Evolutionary conservation across 2,888 invertebrate genomes (phyloP).

Genomic region (Cremastinae sp.): DNA sequence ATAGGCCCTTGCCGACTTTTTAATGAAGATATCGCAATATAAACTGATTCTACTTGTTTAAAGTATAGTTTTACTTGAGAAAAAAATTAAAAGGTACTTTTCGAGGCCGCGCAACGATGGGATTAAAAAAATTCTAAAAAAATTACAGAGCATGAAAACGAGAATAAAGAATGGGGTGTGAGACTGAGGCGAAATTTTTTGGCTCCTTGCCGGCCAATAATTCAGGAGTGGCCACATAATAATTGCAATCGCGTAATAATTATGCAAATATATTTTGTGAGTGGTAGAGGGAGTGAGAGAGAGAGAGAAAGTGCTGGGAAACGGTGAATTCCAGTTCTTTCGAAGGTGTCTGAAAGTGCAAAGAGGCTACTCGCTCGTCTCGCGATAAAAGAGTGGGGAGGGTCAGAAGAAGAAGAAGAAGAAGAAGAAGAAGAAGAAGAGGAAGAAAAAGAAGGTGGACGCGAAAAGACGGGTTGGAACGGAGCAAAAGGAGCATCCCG

Average conservation of each 20-base stretch:
- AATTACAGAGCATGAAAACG: slow-evolving; percentile 8
- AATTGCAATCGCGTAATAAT: slow-evolving; percentile 72
- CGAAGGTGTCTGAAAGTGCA: slow-evolving; percentile 47
- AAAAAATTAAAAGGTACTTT: too few relatives aligned
- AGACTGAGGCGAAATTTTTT: neutral
- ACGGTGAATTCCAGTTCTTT: slow-evolving; percentile 55
- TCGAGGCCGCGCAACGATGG: too few relatives aligned
- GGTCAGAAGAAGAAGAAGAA: slow-evolving; percentile 50
- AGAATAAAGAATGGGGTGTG: slow-evolving; percentile 8
- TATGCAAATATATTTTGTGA: slow-evolving; percentile 75
- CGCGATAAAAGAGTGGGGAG: slow-evolving; percentile 1
- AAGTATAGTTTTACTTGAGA: too few relatives aligned
- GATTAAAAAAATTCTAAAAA: neutral
- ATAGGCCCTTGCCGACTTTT: too few relatives aligned
- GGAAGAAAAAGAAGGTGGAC: slow-evolving; percentile 64
- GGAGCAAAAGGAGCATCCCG: slow-evolving; percentile 73
- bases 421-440: slow-evolving; percentile 59
- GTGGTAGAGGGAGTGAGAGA: slow-evolving; percentile 40
- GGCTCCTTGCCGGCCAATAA: slow-evolving; percentile 39
- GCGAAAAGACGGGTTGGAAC: slow-evolving; percentile 68
- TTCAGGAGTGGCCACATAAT: slow-evolving; percentile 37
- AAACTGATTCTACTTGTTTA: too few relatives aligned
- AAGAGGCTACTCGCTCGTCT: slow-evolving; percentile 47
- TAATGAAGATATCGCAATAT: too few relatives aligned
- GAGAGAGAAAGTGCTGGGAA: slow-evolving; percentile 50